phyloP scores from a whole-genome alignment of 2,888 invertebrate species.

The Drosophila paranaensis region DNA sequence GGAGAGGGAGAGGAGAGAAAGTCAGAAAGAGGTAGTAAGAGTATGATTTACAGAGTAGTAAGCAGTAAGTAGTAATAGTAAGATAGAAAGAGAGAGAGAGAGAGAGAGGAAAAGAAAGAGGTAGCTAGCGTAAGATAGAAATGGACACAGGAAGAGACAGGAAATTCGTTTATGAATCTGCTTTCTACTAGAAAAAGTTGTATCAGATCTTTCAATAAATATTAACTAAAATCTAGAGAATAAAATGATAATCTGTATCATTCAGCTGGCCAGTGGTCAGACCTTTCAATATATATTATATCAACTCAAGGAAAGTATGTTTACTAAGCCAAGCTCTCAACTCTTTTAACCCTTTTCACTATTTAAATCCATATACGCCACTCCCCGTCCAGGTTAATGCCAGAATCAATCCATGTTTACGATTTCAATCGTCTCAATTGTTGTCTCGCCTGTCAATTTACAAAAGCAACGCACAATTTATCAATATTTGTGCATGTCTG shows the following conservation, averaged over 20 bases:
- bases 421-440: conserved; percentile 23
- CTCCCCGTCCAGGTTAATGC: neutral
- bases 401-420: neutral
- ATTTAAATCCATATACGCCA: neutral
- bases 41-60: neutral
- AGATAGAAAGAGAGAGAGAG: neutral
- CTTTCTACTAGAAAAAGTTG: too few species aligned
- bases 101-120: neutral
- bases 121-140: too few species aligned
- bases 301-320: too few species aligned
- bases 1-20: too few species aligned
- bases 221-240: too few species aligned
- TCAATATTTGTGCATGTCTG: conserved; percentile 68
- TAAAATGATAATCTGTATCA: neutral
- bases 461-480: conserved; percentile 44
- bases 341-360: neutral
- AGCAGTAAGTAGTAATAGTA: neutral
- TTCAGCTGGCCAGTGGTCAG: neutral
- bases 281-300: neutral
- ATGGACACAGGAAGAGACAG: too few species aligned
- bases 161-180: too few species aligned
- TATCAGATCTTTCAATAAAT: too few species aligned
- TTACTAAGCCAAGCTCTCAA: neutral
- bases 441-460: conserved; percentile 42
- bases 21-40: neutral